Base-by-base conservation (phyloP, 2,888 invertebrate species). In the Stratiomys singularior region DNA sequence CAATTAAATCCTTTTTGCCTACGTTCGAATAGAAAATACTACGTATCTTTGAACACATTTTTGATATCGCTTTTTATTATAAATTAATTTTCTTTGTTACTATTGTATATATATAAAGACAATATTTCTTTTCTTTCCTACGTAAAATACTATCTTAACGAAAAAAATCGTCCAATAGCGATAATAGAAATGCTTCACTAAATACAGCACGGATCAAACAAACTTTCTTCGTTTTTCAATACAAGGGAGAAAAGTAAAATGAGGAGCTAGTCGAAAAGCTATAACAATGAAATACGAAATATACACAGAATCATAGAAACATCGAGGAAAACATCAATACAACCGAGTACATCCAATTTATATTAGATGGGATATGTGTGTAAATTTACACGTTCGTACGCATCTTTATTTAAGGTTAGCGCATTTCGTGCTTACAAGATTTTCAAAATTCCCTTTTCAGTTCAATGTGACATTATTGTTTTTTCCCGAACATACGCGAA, bases 281-380 rank as follows among this genome's bases (percentile, higher is more conserved):
- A n/a, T 1, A 60, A 52, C 52, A 52, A 52, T 52, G 67, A 21
- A 67, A 44, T 67, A n/a, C 1, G 15, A 67, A 67, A 67, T 52
- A 9, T 52, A 52, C 52, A 52, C 44, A 30, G 23, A 67, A 67
- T n/a, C 11, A 44, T 37, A 44, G 37, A 71, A 25, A 71, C 52
- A 47, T 25, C n/a, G 25, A 18, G 47, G 23, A 47, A 13, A 47
- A 71, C 47, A 71, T 18, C 44, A 67, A 44, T 67, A 67, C 67
- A 67, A 67, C 67, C 67, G 46, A 67, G 30, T 67, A 67, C 67
- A 67, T 67, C 28, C 27, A 71, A 47, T 71, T 71, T 52, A 71
- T 52, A 71, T 71, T 25, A 25, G 71, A 71, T 71, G 71, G 64
- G 71, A 71, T 71, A 71, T 71, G 71, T 71, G 71, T 25, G 18